These are phyloP conservation scores for Pediacus dermestoides DNA, from an alignment of 2,888 invertebrate genomes.

Conservation along the genomic window DNA sequence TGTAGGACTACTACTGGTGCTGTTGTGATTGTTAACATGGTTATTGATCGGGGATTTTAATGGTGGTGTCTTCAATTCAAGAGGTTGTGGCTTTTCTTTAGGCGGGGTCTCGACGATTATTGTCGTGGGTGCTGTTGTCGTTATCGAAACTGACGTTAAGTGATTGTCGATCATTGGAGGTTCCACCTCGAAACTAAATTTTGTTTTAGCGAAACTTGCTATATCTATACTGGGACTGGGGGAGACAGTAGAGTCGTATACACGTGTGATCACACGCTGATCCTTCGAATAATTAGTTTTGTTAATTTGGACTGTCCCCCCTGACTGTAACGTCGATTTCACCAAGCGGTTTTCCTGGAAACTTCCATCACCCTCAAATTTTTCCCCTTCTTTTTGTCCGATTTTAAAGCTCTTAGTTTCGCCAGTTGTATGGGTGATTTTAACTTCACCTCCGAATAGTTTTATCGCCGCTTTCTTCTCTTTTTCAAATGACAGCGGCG, in stretches of 20 bases:
- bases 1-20: too few species aligned
- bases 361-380: slow-evolving; percentile 30
- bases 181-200: slow-evolving; percentile 25
- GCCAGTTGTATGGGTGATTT: slow-evolving; percentile 61
- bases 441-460: slow-evolving; percentile 76
- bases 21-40: too few species aligned
- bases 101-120: too few species aligned
- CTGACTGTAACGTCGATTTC: slow-evolving; percentile 77
- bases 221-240: slow-evolving; percentile 43
- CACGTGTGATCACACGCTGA: too few species aligned
- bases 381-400: slow-evolving; percentile 38
- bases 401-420: slow-evolving; percentile 51
- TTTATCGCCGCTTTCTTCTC: slow-evolving; percentile 52
- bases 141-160: too few species aligned
- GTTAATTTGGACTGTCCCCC: slow-evolving; percentile 64
- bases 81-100: too few species aligned
- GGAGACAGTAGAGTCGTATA: slow-evolving; percentile 41
- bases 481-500: slow-evolving; percentile 39
- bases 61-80: slow-evolving; percentile 6
- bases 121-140: too few species aligned
- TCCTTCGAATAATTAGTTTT: too few species aligned
- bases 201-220: slow-evolving; percentile 27
- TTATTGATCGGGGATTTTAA: neutral
- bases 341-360: slow-evolving; percentile 62
- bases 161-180: neutral